Conservation (phyloP, 2,888 invertebrate species). For the Nineta flava region DNA sequence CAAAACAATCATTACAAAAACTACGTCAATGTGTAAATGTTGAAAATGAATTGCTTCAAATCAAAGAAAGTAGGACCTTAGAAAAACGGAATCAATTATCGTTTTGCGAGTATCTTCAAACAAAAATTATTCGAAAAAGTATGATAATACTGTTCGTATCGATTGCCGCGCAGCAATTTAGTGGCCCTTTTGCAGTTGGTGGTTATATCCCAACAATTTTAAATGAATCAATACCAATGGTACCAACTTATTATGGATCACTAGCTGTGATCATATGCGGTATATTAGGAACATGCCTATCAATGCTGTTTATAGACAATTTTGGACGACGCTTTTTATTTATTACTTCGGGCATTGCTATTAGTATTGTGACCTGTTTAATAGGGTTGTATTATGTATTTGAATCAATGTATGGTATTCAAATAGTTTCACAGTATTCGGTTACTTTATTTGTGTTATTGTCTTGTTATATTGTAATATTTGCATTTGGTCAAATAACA, state of each 20-base stretch:
- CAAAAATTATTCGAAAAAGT: conserved; percentile 23
- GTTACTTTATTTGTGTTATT: neutral
- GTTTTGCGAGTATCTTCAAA: neutral
- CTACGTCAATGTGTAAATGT: neutral
- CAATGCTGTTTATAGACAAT: neutral
- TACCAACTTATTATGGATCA: no score
- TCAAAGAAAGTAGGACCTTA: neutral
- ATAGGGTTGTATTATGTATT: no score
- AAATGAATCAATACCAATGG: no score
- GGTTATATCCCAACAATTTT: no score
- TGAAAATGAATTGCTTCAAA: neutral
- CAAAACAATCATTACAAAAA: neutral
- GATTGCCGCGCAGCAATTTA: conserved; percentile 41
- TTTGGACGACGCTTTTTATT: neutral
- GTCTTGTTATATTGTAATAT: neutral
- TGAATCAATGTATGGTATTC: no score
- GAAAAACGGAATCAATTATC: neutral
- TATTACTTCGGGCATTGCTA: neutral
- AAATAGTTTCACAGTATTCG: neutral
- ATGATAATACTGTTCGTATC: conserved; percentile 29
- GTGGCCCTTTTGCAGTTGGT: conserved; percentile 23
- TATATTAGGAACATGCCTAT: neutral
- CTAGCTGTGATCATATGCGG: no score
- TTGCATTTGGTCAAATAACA: conserved; percentile 33
- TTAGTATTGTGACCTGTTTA: no score